Percentiles rank a stretch among this genome's conserved stretches.
phyloP scores from a whole-genome alignment of 1,140 invertebrate species.

The Colletes gigas region DNA sequence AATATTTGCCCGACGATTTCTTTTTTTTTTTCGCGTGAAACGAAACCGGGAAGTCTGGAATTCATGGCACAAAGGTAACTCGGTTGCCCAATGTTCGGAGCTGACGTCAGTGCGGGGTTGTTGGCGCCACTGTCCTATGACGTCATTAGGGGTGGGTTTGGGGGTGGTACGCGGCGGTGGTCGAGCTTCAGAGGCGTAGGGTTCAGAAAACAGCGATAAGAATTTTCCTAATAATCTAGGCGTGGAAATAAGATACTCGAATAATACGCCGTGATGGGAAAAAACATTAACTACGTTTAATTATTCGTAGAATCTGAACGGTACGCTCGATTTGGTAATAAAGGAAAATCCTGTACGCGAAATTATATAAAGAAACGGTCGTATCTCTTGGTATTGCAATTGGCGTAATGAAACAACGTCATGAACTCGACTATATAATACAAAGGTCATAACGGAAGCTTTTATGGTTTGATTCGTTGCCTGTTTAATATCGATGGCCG shows the following conservation, averaged over 20 bases:
- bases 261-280: not conserved
- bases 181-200: slow-evolving; percentile 54
- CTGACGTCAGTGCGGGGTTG: slow-evolving; percentile 62
- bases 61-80: slow-evolving; percentile 21
- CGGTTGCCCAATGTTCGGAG: slow-evolving; percentile 23
- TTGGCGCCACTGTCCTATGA: slow-evolving; percentile 68
- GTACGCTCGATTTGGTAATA: not conserved
- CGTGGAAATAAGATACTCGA: slow-evolving; percentile 11
- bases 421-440: not conserved
- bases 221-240: slow-evolving; percentile 11
- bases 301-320: not conserved
- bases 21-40: not conserved
- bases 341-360: not conserved
- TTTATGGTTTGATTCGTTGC: not conserved
- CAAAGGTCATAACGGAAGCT: not conserved
- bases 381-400: not conserved
- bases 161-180: slow-evolving; percentile 40
- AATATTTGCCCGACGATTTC: not conserved
- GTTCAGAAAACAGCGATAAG: slow-evolving; percentile 44
- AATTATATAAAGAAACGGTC: not conserved
- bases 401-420: not conserved
- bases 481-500: no score
- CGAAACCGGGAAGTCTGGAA: not conserved
- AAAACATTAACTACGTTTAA: not conserved
- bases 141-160: slow-evolving; percentile 60